These are phyloP conservation scores for Amphilophus citrinellus DNA, from an alignment of 2,113 vertebrate species.

Conservation along the genomic window DNA sequence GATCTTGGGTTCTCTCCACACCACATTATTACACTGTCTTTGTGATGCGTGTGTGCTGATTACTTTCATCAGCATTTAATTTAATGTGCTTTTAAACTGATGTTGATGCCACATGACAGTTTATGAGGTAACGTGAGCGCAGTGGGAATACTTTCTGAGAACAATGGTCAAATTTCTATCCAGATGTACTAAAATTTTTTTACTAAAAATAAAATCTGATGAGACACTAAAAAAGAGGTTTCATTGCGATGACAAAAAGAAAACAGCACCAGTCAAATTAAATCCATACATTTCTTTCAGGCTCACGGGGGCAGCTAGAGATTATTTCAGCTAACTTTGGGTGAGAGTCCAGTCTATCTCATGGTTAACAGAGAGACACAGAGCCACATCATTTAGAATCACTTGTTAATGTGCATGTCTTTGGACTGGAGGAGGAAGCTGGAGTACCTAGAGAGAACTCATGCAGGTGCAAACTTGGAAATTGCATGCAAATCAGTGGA, in stretches of 20 bases:
- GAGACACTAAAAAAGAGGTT: not conserved
- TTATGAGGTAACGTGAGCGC: not conserved
- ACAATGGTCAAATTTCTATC: conserved; percentile 7
- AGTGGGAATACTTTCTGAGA: not conserved
- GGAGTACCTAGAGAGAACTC: not conserved
- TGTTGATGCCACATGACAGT: not conserved
- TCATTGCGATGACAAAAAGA: not conserved
- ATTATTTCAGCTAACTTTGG: not conserved
- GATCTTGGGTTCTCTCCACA: not conserved
- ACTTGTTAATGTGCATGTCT: not conserved
- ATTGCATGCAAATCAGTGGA: not conserved
- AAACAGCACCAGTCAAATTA: not conserved
- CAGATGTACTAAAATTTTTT: not conserved
- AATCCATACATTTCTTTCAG: not conserved
- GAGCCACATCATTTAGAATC: not conserved
- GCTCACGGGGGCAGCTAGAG: not conserved
- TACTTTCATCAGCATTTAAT: not conserved
- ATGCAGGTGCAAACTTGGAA: not conserved
- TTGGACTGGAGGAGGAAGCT: not conserved
- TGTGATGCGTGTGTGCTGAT: not conserved
- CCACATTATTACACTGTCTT: not conserved
- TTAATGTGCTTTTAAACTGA: conserved; percentile 3
- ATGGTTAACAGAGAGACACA: not conserved
- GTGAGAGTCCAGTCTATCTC: not conserved
- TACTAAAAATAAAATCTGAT: not conserved